Evolutionary conservation across 2,888 invertebrate genomes (phyloP).

Genomic region (Poecilobothrus nobilitatus): DNA sequence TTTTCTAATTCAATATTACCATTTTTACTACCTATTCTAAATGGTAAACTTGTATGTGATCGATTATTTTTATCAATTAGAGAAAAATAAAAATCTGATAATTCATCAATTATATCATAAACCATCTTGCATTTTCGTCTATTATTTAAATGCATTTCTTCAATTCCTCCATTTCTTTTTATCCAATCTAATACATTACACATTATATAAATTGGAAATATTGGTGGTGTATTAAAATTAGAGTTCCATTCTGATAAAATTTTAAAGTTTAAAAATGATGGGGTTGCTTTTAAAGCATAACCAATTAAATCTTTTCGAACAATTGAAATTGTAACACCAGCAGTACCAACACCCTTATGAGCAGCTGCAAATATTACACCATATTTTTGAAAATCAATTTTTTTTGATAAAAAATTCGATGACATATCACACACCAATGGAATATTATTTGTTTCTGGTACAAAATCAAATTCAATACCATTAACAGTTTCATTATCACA

Average conservation of each 20-base stretch:
- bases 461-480: constrained; percentile 77
- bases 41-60: constrained; percentile 88
- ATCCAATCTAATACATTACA: constrained; percentile 91
- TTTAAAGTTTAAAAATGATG: constrained; percentile 79
- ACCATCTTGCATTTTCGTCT: constrained; percentile 64
- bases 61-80: constrained; percentile 62
- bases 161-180: constrained; percentile 71
- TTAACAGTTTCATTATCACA: constrained; percentile 98
- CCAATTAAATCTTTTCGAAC: constrained; percentile 86
- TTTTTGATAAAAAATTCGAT: constrained; percentile 86
- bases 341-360: constrained; percentile 95
- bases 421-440: constrained; percentile 96
- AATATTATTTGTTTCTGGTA: constrained; percentile 72
- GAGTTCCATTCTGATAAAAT: constrained; percentile 76
- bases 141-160: constrained; percentile 66
- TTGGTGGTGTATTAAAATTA: constrained; percentile 90
- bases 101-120: constrained; percentile 73
- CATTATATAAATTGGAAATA: constrained; percentile 88
- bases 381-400: constrained; percentile 85
- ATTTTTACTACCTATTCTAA: constrained; percentile 63
- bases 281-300: constrained; percentile 65
- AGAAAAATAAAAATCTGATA: constrained; percentile 77
- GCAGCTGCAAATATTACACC: constrained; percentile 93
- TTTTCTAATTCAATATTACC: constrained; percentile 76
- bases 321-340: constrained; percentile 88